Evolutionary conservation across 1,140 invertebrate genomes (phyloP).

Genomic region (Holcopasites calliopsidis): DNA sequence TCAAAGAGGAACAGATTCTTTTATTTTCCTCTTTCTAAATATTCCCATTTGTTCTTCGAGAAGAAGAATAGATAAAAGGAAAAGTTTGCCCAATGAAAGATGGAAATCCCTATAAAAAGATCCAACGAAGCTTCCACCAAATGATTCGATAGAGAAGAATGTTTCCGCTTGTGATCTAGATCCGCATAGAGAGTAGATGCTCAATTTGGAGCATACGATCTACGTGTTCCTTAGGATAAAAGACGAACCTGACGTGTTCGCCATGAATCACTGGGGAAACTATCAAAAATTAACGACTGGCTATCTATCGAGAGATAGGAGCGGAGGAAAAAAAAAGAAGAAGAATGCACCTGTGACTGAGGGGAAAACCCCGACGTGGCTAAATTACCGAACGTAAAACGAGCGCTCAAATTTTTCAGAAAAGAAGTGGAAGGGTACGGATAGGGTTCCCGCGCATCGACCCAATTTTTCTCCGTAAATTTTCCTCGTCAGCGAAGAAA

Average conservation of each 20-base stretch:
- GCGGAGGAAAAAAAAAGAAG: background rate
- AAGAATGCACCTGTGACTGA: background rate
- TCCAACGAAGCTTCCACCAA: background rate
- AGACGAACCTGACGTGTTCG: background rate
- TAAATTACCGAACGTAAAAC: background rate
- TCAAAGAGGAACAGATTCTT: no score
- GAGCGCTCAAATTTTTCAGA: background rate
- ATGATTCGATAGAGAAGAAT: background rate
- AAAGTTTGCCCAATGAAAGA: no score
- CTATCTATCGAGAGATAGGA: background rate
- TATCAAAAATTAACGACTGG: background rate
- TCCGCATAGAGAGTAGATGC: no score
- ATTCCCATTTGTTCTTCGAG: no score
- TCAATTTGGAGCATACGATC: no score
- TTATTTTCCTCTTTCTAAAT: no score
- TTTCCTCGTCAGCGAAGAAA: conserved; percentile 31
- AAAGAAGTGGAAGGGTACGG: background rate
- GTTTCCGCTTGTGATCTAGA: background rate
- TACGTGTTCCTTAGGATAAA: background rate
- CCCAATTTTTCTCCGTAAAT: conserved; percentile 33
- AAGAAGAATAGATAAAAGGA: no score
- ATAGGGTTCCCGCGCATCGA: conserved; percentile 22
- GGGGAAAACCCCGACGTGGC: background rate
- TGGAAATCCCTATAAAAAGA: background rate
- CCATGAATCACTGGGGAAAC: background rate